Evolutionary conservation across 37 sponge, comb jelly and placozoan genomes (phyloP).

Genomic region (Beroe forskalii): DNA sequence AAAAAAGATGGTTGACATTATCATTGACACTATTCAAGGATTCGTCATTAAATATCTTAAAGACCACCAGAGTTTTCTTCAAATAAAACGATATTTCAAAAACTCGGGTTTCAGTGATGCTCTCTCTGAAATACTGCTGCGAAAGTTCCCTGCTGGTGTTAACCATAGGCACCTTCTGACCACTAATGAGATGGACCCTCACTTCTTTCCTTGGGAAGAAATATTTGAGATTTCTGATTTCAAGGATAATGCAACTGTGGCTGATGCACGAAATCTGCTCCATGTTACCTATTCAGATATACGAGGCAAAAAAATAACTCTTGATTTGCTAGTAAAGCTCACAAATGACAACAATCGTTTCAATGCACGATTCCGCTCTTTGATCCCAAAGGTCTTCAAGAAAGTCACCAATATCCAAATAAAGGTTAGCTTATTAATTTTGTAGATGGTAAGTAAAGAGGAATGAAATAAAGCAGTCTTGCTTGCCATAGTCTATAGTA

Average conservation of each 20-base stretch:
- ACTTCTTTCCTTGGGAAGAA: slow-evolving; percentile 1
- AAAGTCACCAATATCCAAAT: neutral
- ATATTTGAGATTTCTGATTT: neutral
- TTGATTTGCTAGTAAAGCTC: neutral
- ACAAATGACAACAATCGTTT: neutral
- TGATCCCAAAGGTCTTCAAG: neutral
- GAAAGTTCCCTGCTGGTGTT: neutral
- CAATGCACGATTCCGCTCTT: neutral
- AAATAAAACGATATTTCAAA: neutral
- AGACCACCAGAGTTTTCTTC: neutral
- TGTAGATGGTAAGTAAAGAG: no score
- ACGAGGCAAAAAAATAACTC: neutral
- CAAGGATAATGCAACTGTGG: neutral
- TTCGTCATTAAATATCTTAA: neutral
- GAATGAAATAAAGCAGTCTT: no score
- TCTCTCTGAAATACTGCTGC: neutral
- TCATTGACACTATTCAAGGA: neutral
- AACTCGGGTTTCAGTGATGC: neutral
- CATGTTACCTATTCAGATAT: neutral
- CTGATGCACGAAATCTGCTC: neutral
- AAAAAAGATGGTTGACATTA: neutral
- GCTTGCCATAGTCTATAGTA: no score
- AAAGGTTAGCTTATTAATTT: no score
- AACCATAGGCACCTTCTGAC: neutral
- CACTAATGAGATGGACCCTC: neutral